Base-by-base conservation (phyloP, 2,797 vertebrate genomes). In the Columba guinea region DNA sequence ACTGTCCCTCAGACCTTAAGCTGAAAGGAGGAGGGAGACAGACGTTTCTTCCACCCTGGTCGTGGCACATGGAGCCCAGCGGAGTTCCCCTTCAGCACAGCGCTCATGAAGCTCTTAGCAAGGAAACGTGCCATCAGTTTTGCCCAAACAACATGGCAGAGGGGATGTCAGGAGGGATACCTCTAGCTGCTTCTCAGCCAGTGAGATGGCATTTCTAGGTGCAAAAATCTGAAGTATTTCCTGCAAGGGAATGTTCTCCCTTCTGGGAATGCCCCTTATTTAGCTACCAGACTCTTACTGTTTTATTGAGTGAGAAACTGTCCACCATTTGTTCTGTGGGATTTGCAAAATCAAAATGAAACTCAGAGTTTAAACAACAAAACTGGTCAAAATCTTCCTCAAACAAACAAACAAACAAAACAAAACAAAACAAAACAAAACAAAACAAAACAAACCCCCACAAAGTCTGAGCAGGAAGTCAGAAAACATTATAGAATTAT, bases 21-120 rank as follows among this genome's bases (percentile, higher is more conserved):
- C 6, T 32, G 49, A 87, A 74, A 8, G 28, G 8, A 62, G 9
- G 7, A 71, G 6, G 5, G 41, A 75, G 26, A 14, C 11, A 49
- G 27, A 64, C 5, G 3, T 84, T 84, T 75, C 28, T 24, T 44
- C 10, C 23, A 12, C 6, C 18, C 0, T 20, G 11, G 44, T 27
- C 0, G 0, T 2, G 2, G 7, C 44, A 51, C 8, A 11, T 19
- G 30, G 35, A 65, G 28, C 7, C 44, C 35, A 69, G 48, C 10
- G 60, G 14, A 65, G 22, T 35, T 10, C 18, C 13, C 13, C 15
- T 58, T 39, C 28, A 16, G 5, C 22, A 59, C 7, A 58, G 22
- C 12, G n/a, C 35, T 65, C 21, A 10, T 24, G 32, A 70, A 48
- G 37, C 4, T 6, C 2, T 56, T 62, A 35, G 39, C 37, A 58